Base-by-base conservation (phyloP, 2,113 vertebrate species). In the Rhynchomys soricoides region DNA sequence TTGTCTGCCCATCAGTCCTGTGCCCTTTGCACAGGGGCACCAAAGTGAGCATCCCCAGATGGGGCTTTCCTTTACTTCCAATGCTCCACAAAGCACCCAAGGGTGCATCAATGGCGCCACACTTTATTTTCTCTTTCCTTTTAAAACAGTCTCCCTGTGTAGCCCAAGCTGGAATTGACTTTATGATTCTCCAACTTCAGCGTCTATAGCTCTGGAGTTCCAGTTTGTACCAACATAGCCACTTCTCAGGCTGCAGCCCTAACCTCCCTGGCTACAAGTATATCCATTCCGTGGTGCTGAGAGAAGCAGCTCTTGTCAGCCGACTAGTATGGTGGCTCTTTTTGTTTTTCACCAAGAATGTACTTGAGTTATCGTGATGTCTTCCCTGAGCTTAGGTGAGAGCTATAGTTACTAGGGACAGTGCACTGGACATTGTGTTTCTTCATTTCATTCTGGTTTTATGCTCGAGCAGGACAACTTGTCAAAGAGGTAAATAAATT, bases 361-460 rank as follows among this genome's bases (percentile, higher is more conserved):
- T 62, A 15, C 34, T 95, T 93, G 78, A 34, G 21, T 86, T 29
- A 50, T 40, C 12, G 11, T 45, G 22, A 21, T 75, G 52, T 96
- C 24, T 88, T 94, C 50, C 55, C 29, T n/a, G 37, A n/a, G 21
- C 90, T 95, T 82, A 70, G 66, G 43, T 77, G 66, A 89, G 75
- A 77, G 48, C 19, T 34, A 9, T 68, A 77, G 66, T 66, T 75
- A 79, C 82, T 40, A 86, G 70, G 68, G 70, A 52, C 52, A 93
- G n/a, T n/a, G 24, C 21, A 21, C 29, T 24, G 45, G 50, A 70
- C 3, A 55, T 13, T 70, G 85, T 21, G 15, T 37, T 24, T 88
- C 66, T 70, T 70, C 50, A n/a, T 50, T 74, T 40, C 13, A 71
- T 55, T 83, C 57, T 93, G 13, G 12, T 88, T 93, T 64, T 68